These are phyloP conservation scores for Thymelicus sylvestris DNA, from an alignment of 2,888 invertebrate species.

Conservation along the genomic window DNA sequence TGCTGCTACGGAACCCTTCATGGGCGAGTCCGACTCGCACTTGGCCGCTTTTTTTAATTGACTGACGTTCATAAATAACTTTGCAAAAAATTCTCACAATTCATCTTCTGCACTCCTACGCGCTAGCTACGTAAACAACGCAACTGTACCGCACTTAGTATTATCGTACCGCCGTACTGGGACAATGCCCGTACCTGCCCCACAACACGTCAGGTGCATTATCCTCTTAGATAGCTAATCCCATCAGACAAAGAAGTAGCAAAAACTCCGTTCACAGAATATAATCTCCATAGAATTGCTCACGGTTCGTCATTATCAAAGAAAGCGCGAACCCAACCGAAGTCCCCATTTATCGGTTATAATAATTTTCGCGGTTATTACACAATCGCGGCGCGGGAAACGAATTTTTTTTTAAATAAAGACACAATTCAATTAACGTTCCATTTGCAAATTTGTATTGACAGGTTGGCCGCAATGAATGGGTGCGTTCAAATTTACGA, in stretches of 20 bases:
- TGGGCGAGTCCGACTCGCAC: too few species aligned
- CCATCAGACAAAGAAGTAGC: slow-evolving; percentile 60
- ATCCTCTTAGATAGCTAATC: slow-evolving; percentile 72
- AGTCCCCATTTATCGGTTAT: slow-evolving; percentile 53
- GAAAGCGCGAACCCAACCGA: slow-evolving; percentile 60
- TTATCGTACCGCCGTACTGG: slow-evolving; percentile 49
- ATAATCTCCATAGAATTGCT: slow-evolving; percentile 71
- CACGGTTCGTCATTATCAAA: slow-evolving; percentile 52
- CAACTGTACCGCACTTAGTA: slow-evolving; percentile 54
- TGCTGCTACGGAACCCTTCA: too few species aligned
- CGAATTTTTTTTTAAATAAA: slow-evolving; percentile 46
- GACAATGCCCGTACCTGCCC: slow-evolving; percentile 66
- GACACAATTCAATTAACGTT: slow-evolving; percentile 47
- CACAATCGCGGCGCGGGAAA: slow-evolving; percentile 54
- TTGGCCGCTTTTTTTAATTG: too few species aligned
- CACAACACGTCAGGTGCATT: slow-evolving; percentile 79
- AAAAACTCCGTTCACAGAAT: slow-evolving; percentile 73
- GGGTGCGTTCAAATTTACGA: slow-evolving; percentile 50
- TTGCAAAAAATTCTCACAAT: slow-evolving; percentile 20
- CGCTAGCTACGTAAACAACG: slow-evolving; percentile 72
- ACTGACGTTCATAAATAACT: too few species aligned
- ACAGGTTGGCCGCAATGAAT: slow-evolving; percentile 68
- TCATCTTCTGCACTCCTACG: slow-evolving; percentile 51
- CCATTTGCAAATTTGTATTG: slow-evolving; percentile 68
- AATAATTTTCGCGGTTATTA: slow-evolving; percentile 74